Conservation (phyloP, 2,113 vertebrate genomes). For the Psammodynastes pulverulentus region DNA sequence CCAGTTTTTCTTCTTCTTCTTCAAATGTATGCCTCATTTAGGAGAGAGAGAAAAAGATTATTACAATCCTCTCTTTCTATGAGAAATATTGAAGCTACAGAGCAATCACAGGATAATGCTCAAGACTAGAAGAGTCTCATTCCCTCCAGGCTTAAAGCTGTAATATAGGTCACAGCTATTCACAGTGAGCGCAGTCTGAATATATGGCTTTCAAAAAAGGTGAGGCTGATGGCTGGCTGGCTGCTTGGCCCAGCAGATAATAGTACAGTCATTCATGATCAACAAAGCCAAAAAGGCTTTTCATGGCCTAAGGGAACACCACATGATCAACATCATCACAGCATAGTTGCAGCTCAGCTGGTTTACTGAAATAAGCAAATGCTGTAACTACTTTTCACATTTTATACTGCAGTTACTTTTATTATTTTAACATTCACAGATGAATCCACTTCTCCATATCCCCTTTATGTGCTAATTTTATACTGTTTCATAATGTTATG, state of each 20-base stretch:
- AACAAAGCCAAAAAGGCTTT: background rate
- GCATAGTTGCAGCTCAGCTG: conserved; percentile 6
- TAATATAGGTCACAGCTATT: conserved; percentile 5
- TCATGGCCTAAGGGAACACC: background rate
- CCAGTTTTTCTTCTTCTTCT: background rate
- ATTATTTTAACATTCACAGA: conserved; percentile 25
- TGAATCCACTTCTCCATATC: background rate
- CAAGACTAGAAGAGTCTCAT: background rate
- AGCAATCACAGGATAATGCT: background rate
- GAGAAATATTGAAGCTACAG: background rate
- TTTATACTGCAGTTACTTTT: background rate
- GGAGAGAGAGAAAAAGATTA: background rate
- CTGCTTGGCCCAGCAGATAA: background rate
- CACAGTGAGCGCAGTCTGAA: background rate
- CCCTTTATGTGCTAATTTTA: background rate
- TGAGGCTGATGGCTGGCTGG: background rate
- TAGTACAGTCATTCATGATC: background rate
- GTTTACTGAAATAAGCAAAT: background rate
- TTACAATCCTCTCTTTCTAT: background rate
- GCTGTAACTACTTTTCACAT: background rate
- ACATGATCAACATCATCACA: background rate
- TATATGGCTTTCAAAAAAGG: background rate
- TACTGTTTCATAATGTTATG: accelerated
- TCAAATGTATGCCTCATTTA: background rate
- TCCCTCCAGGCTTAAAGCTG: background rate